phyloP scores from a whole-genome alignment of 2,113 vertebrate species.

The Bos taurus region ARS-UCD2.0 NC_037330.1:59429001-59429500 shows the following conservation, averaged over 20 bases:
- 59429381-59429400: not conserved
- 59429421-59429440: not conserved
- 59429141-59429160: not conserved
- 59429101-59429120: not conserved
- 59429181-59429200: conserved; percentile 10
- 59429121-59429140: not conserved
- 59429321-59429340: not conserved
- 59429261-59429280: not conserved
- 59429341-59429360: not conserved
- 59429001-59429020: not conserved
- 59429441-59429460: not conserved
- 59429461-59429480: not conserved
- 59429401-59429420: not conserved
- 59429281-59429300: not conserved
- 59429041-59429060: not conserved
- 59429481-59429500: not conserved
- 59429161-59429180: not conserved
- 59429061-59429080: not conserved
- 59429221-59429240: not conserved
- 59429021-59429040: not conserved
- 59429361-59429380: not conserved
- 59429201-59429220: conserved; percentile 19
- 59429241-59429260: not conserved
- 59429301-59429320: not conserved
- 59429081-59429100: not conserved